Percentiles rank a stretch among this genome's conserved stretches.
phyloP scores from a whole-genome alignment of 1,140 invertebrate species.

The Coptotermes formosanus region DNA sequence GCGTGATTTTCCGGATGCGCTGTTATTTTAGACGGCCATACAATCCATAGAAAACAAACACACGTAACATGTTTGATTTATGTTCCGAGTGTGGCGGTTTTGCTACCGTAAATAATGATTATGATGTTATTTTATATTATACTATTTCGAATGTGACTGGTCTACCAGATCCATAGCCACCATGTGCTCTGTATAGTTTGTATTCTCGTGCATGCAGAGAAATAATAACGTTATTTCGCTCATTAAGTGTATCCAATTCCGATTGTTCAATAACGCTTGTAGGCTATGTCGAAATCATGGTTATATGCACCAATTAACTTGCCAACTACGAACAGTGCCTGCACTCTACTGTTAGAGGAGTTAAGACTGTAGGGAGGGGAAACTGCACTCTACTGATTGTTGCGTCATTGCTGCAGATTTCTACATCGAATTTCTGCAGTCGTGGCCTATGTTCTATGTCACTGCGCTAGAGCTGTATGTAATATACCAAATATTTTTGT shows the following conservation, averaged over 20 bases:
- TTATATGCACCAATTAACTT: not conserved
- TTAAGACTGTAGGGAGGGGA: not conserved
- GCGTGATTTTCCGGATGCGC: not conserved
- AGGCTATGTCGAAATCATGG: slow-evolving; percentile 7
- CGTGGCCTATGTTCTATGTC: not conserved
- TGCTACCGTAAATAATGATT: slow-evolving; percentile 14
- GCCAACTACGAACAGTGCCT: not conserved
- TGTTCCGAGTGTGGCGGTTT: not conserved
- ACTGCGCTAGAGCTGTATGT: not conserved
- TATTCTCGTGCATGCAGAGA: not conserved
- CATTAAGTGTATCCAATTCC: slow-evolving; percentile 18
- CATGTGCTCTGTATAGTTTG: not conserved
- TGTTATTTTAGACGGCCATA: not conserved
- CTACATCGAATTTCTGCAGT: not conserved
- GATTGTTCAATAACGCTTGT: not conserved
- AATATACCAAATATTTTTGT: no score
- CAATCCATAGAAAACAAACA: slow-evolving; percentile 6
- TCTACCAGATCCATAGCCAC: not conserved
- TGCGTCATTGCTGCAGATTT: not conserved
- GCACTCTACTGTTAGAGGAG: not conserved
- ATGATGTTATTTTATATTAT: slow-evolving; percentile 9
- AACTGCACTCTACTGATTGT: not conserved
- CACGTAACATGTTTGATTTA: not conserved
- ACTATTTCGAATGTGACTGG: not conserved
- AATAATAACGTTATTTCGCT: not conserved